phyloP scores from a whole-genome alignment of 2,113 vertebrate genomes.

The Lipophrys pholis region DNA sequence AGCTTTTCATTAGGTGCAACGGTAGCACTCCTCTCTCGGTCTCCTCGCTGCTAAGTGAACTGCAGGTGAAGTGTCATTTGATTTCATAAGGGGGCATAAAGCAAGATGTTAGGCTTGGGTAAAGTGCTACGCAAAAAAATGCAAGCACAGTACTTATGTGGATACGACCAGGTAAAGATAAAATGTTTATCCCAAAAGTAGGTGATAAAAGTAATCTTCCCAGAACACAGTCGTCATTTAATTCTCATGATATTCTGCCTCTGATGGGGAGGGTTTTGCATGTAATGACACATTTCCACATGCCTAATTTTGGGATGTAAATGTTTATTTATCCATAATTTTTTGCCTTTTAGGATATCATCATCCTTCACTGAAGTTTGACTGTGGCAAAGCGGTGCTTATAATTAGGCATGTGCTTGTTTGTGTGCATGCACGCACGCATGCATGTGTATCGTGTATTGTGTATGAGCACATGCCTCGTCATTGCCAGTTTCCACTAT shows the following conservation, averaged over 20 bases:
- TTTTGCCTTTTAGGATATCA: slow-evolving; percentile 58
- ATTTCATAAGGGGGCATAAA: slow-evolving; percentile 26
- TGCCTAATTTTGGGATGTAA: slow-evolving; percentile 43
- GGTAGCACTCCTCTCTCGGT: slow-evolving; percentile 43
- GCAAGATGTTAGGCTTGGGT: neutral
- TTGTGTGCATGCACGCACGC: slow-evolving; percentile 45
- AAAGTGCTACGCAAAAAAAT: slow-evolving; percentile 4
- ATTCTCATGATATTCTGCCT: neutral
- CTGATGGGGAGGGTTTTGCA: slow-evolving; percentile 19
- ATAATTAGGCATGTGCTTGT: slow-evolving; percentile 69
- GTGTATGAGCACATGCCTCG: slow-evolving; percentile 69
- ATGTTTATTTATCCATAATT: slow-evolving; percentile 51
- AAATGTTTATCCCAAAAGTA: neutral
- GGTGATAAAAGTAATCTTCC: neutral
- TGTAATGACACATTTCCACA: slow-evolving; percentile 17
- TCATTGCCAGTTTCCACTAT: slow-evolving; percentile 78
- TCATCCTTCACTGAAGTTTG: slow-evolving; percentile 76
- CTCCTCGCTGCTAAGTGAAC: slow-evolving; percentile 26
- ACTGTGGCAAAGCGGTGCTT: slow-evolving; percentile 70
- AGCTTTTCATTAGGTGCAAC: slow-evolving; percentile 77
- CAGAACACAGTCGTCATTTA: slow-evolving; percentile 3
- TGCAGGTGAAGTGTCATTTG: slow-evolving; percentile 42
- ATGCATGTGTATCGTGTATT: slow-evolving; percentile 55
- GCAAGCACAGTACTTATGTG: neutral
- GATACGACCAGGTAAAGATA: neutral